Evolutionary conservation across 2,797 vertebrate species (phyloP), one percentile per base, ranked within the genome.

Genomic region (Erpetoichthys calabaricus): DNA sequence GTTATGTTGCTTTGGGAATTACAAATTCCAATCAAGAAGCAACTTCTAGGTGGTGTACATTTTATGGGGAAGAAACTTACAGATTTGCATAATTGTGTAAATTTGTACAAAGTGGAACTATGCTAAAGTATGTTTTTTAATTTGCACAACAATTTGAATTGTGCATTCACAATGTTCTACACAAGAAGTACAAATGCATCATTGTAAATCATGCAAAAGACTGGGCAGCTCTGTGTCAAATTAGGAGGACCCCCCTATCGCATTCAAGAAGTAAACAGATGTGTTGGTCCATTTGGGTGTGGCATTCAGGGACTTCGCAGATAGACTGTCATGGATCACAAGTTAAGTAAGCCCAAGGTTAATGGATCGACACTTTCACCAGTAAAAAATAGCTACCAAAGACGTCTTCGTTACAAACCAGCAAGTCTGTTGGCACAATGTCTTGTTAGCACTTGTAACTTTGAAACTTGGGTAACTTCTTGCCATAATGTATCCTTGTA

Each of bases 401-500:
- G 80, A 85, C 76, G 74, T 64, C 64, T 59, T 63, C 65, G 45
- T 66, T 58, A 63, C 51, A 65, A 64, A 62, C 68, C 73, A 73
- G 63, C 70, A 71, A 76, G 79, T 73, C 65, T 70, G 53, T 63
- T 76, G 78, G 80, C 82, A 83, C 78, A 79, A 75, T 69, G 76
- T 70, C 62, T 72, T 56, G 65, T 70, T 74, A 70, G 71, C 68
- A 72, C 74, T 73, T 77, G 76, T 80, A 78, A 80, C 77, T 74
- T 74, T 75, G 73, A 78, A 65, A 63, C 65, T 64, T 64, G 52
- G 46, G 77, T 80, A 82, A 60, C 25, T 80, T 78, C 77, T 84
- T 86, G 81, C 80, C 78, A 73, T 74, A 75, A 72, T 77, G 80
- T 82, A 74, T 86, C 84, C 81, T 71, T 56, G 53, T 60, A 73